These are phyloP conservation scores for Damaliscus lunatus DNA, from an alignment of 2,113 vertebrate genomes.

Conservation along the genomic window DNA sequence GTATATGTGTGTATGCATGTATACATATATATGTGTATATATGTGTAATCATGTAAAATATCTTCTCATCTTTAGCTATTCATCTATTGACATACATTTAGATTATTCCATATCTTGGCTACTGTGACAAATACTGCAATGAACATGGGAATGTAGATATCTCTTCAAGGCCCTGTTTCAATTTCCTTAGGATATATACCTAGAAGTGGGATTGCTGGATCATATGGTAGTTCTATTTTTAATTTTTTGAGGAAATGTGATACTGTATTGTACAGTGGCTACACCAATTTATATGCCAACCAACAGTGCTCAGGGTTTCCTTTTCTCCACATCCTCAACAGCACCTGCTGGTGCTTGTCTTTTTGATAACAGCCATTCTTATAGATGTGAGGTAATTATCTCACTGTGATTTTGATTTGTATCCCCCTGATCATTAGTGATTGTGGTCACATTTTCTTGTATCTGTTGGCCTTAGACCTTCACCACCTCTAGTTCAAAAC, in stretches of 20 bases:
- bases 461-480: not conserved
- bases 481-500: not conserved
- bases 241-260: not conserved
- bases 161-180: not conserved
- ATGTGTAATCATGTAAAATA: not conserved
- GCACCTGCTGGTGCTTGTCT: not conserved
- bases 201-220: not conserved
- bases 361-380: not conserved
- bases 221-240: not conserved
- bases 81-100: not conserved
- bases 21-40: not conserved
- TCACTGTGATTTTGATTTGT: not conserved
- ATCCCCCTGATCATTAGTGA: not conserved
- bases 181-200: not conserved
- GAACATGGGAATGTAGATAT: not conserved
- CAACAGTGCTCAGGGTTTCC: not conserved
- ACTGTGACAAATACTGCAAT: not conserved
- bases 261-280: not conserved
- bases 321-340: not conserved
- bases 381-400: not conserved
- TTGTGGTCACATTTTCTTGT: not conserved
- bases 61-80: not conserved
- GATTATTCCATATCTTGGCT: not conserved
- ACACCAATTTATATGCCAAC: not conserved
- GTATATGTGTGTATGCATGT: not conserved